Conservation (phyloP, 2,888 invertebrate genomes). For the Macrosiphum euphorbiae region DNA sequence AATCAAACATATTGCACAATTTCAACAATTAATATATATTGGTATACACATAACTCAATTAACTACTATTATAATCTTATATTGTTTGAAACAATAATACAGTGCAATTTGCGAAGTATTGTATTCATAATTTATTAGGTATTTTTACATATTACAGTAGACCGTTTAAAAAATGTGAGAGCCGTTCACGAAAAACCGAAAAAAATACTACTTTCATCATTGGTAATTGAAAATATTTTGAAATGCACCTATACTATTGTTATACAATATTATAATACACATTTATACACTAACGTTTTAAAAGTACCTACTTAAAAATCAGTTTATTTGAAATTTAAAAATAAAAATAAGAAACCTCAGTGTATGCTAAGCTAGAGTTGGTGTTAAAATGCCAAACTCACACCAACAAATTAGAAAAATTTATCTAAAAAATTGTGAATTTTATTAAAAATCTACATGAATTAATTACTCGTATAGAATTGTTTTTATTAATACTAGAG, state of each 20-base stretch:
- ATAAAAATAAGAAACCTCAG: background rate
- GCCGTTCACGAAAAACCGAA: background rate
- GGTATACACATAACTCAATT: too few species aligned
- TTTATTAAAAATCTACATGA: too few species aligned
- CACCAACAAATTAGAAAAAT: too few species aligned
- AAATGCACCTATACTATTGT: background rate
- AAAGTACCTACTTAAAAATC: background rate
- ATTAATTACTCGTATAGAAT: too few species aligned
- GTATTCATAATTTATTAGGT: background rate
- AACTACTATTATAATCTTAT: background rate
- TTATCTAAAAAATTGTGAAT: background rate
- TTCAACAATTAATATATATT: too few species aligned
- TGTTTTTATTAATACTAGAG: background rate
- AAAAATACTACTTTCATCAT: background rate
- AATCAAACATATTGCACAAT: too few species aligned
- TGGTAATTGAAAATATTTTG: background rate
- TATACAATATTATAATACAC: background rate
- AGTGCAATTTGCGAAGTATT: background rate
- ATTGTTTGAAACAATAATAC: conserved; percentile 5
- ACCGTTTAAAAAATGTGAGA: background rate
- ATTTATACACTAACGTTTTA: background rate
- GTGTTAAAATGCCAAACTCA: background rate
- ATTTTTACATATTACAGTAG: background rate
- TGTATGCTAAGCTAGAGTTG: background rate
- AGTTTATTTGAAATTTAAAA: background rate